Evolutionary conservation across 2,797 vertebrate species (phyloP), one percentile per base, ranked within the genome.

Genomic region (Knipowitschia caucasica): DNA sequence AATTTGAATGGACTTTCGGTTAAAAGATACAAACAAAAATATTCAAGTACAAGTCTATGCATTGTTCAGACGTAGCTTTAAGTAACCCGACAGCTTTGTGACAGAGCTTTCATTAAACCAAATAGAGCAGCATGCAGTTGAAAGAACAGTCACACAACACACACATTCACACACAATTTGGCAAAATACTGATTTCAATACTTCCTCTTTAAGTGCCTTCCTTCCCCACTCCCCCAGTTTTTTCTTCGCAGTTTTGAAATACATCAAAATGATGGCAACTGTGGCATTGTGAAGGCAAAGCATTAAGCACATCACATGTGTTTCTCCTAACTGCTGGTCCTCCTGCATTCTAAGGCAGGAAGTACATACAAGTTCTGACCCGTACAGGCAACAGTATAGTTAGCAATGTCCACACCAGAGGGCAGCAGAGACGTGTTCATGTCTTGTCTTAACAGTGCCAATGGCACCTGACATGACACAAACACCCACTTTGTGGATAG

Each of bases 111-210:
- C 89, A 92, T 70, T 86, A 34, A 51, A 86, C 90, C 86, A 83
- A 91, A 93, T 85, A 90, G 90, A 96, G 93, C 92, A 92, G 92
- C 95, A 98, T 98, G 95, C 95, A 93, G 92, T 92, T 90, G 85
- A 87, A 91, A 91, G 75, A 77, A 62, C 75, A 64, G 88, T 92
- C 63, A 70, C 68, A 78, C 90, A 92, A 70, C 59, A 26, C 61
- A 43, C 84, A 91, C 89, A 85, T 86, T 81, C 86, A 78, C 85
- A 83, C 92, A 92, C 91, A 87, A 88, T 94, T 89, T 94, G 93
- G 93, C 93, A 96, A 95, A 94, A 94, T 80, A 92, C 71, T 80
- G 71, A 53, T 75, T 68, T 3, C 47, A 61, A 53, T 61, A 6
- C 54, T 72, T 56, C 52, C 58, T 65, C 53, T 24, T 10, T 49